Conservation (phyloP, 2,888 invertebrate genomes). For the Tanytarsus gracilentus region DNA sequence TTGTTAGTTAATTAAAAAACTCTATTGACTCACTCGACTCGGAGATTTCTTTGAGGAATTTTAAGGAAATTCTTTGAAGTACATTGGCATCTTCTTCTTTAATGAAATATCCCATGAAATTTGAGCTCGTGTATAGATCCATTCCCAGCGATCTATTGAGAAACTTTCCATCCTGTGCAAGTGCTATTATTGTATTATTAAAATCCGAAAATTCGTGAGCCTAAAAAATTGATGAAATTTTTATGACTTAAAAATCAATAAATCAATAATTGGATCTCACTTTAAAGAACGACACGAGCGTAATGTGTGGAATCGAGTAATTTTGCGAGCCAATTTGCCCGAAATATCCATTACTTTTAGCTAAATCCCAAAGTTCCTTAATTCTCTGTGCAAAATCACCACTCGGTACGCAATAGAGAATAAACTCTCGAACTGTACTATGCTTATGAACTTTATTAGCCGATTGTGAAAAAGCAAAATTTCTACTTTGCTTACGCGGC, state of each 20-base stretch:
- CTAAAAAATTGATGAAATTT: conserved; percentile 12
- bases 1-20: conserved; percentile 23
- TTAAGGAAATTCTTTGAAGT: conserved; percentile 65
- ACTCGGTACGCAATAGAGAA: conserved; percentile 47
- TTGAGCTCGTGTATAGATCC: conserved; percentile 76
- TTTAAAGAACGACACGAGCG: conserved; percentile 81
- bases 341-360: conserved; percentile 66
- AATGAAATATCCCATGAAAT: conserved; percentile 86
- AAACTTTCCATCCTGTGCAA: conserved; percentile 58
- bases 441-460: conserved; percentile 13
- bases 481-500: neutral
- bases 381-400: conserved; percentile 64
- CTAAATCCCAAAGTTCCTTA: conserved; percentile 61
- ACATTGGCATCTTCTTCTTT: conserved; percentile 73
- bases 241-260: neutral
- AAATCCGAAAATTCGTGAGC: conserved; percentile 43
- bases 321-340: conserved; percentile 76
- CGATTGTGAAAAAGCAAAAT: conserved; percentile 8
- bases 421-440: conserved; percentile 6
- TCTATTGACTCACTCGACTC: conserved; percentile 59
- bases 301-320: conserved; percentile 75
- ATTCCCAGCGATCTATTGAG: conserved; percentile 58
- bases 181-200: conserved; percentile 63
- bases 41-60: conserved; percentile 72
- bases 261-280: conserved; percentile 45